Conservation (phyloP, 2,888 invertebrate genomes). For the Monoplex corrugatus region DNA sequence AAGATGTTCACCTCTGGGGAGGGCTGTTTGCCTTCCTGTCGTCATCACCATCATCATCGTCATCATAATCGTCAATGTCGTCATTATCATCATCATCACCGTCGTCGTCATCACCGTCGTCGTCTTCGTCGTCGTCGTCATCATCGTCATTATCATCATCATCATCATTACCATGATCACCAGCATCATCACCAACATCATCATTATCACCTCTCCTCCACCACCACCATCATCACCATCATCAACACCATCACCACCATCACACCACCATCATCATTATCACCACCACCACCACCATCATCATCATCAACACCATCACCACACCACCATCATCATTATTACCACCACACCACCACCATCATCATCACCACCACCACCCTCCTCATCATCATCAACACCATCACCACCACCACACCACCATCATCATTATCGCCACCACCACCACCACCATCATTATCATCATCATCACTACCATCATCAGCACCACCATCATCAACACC, state of each 20-base stretch:
- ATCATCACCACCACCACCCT: no score
- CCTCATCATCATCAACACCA: no score
- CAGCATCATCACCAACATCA: no score
- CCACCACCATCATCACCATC: no score
- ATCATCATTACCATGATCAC: no score
- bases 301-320: background rate
- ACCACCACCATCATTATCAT: background rate
- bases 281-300: background rate
- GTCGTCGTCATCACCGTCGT: background rate
- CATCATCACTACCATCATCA: background rate
- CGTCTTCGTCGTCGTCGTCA: background rate
- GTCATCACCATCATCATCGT: slow-evolving; percentile 24
- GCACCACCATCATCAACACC: no score
- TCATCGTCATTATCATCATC: no score
- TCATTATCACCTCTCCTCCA: no score
- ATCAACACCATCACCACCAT: no score
- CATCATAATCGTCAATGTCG: background rate
- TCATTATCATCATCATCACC: background rate
- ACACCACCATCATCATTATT: background rate
- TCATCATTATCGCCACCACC: background rate
- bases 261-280: background rate
- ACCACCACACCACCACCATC: no score
- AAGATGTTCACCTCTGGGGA: slow-evolving; percentile 96
- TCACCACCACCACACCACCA: background rate
- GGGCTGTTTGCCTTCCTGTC: slow-evolving; percentile 89